Percentiles rank a stretch among this genome's conserved stretches.
phyloP scores from a whole-genome alignment of 2,113 vertebrate species.

The Rhea americana region DNA sequence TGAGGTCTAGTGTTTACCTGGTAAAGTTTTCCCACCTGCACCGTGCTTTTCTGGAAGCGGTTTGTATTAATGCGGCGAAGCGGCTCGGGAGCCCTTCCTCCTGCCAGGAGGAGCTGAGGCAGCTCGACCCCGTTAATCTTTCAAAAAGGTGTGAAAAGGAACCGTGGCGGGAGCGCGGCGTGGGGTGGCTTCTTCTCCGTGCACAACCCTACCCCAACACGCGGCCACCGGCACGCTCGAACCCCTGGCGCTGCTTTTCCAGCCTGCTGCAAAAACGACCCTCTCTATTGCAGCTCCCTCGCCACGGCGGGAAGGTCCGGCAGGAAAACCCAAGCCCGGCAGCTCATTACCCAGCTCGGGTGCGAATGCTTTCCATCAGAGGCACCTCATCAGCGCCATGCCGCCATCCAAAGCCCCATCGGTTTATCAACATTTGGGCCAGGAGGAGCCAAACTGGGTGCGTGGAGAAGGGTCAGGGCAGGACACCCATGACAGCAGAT shows the following conservation, averaged over 20 bases:
- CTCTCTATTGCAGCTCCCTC: background rate
- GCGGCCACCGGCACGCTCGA: accelerated
- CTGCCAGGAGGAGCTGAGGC: accelerated
- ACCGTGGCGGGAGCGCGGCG: background rate
- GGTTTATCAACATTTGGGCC: accelerated
- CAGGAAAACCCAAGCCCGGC: accelerated
- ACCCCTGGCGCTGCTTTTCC: background rate
- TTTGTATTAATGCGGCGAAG: accelerated
- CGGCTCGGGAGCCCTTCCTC: background rate
- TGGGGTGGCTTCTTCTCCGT: background rate
- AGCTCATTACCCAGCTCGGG: background rate
- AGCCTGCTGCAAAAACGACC: background rate
- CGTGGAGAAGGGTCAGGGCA: background rate
- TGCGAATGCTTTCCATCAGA: too few species aligned
- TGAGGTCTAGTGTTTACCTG: too few species aligned
- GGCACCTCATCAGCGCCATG: background rate
- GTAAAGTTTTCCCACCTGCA: background rate
- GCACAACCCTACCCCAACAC: background rate
- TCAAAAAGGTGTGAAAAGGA: background rate
- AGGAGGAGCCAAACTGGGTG: background rate
- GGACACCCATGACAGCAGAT: background rate
- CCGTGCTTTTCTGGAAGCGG: background rate
- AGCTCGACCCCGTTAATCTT: background rate
- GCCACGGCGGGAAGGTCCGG: accelerated
- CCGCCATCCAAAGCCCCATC: background rate